Base-by-base conservation (phyloP, 2,113 vertebrate species). In the Pluvianellus socialis region DNA sequence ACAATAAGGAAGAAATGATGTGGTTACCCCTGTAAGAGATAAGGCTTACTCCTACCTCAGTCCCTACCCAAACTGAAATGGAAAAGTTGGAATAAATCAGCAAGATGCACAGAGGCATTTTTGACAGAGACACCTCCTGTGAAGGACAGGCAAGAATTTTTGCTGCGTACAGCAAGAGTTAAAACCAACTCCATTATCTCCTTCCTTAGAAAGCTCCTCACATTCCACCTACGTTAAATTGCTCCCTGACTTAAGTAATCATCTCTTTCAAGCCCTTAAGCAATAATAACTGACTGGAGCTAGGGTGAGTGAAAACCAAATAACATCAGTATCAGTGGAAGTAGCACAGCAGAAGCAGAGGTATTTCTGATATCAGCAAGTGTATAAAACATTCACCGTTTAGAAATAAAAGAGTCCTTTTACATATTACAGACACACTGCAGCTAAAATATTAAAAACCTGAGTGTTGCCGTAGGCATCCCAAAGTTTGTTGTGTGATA, bases 191-290 rank as follows among this genome's bases (percentile, higher is more conserved):
- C 71, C 50, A 67, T 86, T 76, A 83, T 45, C 42, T 95, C 38
- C 50, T 76, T 72, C 84, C 62, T 95, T 66, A 58, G 50, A 61
- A 94, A 92, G 67, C 91, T 91, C 40, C 87, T 94, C 70, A 75
- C 80, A 94, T 89, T 52, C 84, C 71, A 90, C 53, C 80, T 65
- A 40, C 8, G 3, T 87, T 86, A 90, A 94, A 94, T 66, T 90
- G 87, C 70, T 94, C 66, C 84, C 91, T 73, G 80, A 93, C 95
- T 92, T 91, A 95, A 95, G 77, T 66, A 95, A 97, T 95, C 95
- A 95, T 82, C 35, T 79, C 92, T 66, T 94, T 55, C 91, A 79
- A 93, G 77, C 86, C 96, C 92, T 94, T 88, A 24, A 95, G 94
- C 94, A 94, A 86, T 7, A 92, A 94, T n/a, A 89, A 90, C 73